These are phyloP conservation scores for Linepithema humile DNA, from an alignment of 1,140 invertebrate genomes.

Conservation along the genomic window DNA sequence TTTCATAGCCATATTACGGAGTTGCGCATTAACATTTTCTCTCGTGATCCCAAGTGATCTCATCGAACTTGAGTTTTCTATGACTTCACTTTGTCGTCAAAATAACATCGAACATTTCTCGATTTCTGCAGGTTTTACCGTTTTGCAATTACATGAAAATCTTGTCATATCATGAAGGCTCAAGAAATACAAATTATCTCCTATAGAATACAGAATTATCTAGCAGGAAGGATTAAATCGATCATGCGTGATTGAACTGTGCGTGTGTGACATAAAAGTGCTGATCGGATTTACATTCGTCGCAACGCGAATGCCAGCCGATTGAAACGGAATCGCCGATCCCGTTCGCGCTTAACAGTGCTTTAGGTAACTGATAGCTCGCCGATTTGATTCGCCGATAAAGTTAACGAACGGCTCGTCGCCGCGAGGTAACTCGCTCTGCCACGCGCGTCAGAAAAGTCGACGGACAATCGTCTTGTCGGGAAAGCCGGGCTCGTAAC, in stretches of 20 bases:
- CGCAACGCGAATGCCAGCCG: background rate
- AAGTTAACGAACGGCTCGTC: conserved; percentile 31
- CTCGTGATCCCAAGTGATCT: background rate
- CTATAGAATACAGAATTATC: background rate
- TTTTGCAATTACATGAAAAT: conserved; percentile 2
- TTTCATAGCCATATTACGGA: conserved; percentile 4
- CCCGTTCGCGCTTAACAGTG: background rate
- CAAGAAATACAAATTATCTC: background rate
- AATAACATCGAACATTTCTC: background rate
- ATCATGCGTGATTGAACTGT: background rate
- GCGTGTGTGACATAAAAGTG: conserved; percentile 1
- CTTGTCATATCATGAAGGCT: background rate
- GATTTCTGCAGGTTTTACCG: background rate
- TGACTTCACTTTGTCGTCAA: background rate
- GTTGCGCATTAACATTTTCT: background rate
- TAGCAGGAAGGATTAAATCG: conserved; percentile 8
- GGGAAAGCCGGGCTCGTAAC: conserved; percentile 34
- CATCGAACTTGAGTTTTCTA: background rate
- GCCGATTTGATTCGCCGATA: conserved; percentile 24
- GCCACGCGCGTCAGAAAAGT: conserved; percentile 36
- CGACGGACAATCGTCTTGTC: conserved; percentile 45
- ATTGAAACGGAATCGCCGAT: conserved; percentile 12
- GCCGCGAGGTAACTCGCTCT: conserved; percentile 23
- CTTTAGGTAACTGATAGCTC: conserved; percentile 38
- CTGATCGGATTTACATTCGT: conserved; percentile 31